A percentile compares a stretch with the other conserved stretches of the same genome.
These are phyloP conservation scores for Falcunculus frontatus DNA, from an alignment of 2,113 vertebrate genomes.

Conservation along the genomic window DNA sequence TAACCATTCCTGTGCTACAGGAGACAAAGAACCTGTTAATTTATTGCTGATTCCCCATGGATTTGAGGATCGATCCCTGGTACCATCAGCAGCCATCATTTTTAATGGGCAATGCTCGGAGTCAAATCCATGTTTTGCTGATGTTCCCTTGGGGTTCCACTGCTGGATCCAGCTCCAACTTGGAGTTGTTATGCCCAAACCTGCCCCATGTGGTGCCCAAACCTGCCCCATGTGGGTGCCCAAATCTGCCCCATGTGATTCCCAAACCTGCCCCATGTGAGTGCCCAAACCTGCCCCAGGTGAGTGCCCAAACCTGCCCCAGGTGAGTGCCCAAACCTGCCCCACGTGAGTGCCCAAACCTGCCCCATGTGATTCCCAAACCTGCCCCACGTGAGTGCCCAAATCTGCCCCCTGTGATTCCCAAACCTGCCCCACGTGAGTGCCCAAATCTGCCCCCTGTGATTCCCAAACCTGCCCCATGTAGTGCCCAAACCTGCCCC, in stretches of 20 bases:
- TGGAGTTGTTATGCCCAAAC: not conserved
- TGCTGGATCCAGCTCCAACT: not conserved
- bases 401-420: no score
- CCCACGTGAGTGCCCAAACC: no score
- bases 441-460: not conserved
- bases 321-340: not conserved
- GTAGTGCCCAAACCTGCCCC: not conserved
- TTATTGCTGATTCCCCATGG: not conserved
- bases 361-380: no score
- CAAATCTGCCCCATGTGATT: not conserved
- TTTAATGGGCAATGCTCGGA: not conserved
- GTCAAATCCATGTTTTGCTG: not conserved
- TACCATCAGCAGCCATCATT: not conserved
- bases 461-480: not conserved
- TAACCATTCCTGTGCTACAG: not conserved
- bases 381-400: not conserved
- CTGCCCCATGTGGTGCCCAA: not conserved
- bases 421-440: not conserved
- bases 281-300: not conserved
- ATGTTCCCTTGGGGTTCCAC: not conserved
- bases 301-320: not conserved
- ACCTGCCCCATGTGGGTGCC: not conserved
- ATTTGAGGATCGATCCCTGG: not conserved
- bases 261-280: not conserved
- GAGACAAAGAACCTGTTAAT: fast-evolving